phyloP scores from a whole-genome alignment of 1,140 invertebrate genomes.

The Diabrotica undecimpunctata region DNA sequence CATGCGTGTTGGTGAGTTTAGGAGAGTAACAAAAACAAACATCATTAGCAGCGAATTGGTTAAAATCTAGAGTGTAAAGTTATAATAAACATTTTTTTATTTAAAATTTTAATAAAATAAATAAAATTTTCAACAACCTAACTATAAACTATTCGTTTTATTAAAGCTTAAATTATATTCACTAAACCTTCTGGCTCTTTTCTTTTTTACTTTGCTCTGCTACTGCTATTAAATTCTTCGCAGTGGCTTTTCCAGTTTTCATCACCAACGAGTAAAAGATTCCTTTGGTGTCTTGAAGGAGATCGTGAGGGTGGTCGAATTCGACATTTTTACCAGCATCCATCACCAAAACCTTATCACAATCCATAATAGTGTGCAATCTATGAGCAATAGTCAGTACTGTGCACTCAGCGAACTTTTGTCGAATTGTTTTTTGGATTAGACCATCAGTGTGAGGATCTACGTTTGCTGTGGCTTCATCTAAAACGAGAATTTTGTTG shows the following conservation, averaged over 20 bases:
- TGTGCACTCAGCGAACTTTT: slow-evolving; percentile 58
- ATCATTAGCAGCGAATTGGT: too few species aligned
- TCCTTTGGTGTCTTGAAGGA: slow-evolving; percentile 59
- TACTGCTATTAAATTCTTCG: slow-evolving; percentile 44
- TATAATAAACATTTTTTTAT: too few species aligned
- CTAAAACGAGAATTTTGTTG: too few species aligned
- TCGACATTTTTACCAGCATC: slow-evolving; percentile 57
- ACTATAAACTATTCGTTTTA: too few species aligned
- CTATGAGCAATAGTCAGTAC: slow-evolving; percentile 75
- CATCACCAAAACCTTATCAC: slow-evolving; percentile 74
- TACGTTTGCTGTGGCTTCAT: too few species aligned
- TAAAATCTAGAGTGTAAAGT: too few species aligned
- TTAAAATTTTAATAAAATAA: too few species aligned
- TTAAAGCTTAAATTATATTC: too few species aligned
- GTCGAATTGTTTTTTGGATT: slow-evolving; percentile 58
- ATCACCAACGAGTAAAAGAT: slow-evolving; percentile 58
- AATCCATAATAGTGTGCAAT: slow-evolving; percentile 67
- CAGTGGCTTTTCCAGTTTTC: slow-evolving; percentile 52
- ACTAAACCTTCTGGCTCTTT: too few species aligned
- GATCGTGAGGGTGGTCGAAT: slow-evolving; percentile 58
- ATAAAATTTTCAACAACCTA: too few species aligned
- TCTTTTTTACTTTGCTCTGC: slow-evolving; percentile 46
- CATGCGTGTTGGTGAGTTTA: too few species aligned
- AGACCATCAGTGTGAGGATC: slow-evolving; percentile 50
- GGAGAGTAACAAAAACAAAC: too few species aligned